Conservation (phyloP, 2,113 vertebrate genomes). For the Eonycteris spelaea region DNA sequence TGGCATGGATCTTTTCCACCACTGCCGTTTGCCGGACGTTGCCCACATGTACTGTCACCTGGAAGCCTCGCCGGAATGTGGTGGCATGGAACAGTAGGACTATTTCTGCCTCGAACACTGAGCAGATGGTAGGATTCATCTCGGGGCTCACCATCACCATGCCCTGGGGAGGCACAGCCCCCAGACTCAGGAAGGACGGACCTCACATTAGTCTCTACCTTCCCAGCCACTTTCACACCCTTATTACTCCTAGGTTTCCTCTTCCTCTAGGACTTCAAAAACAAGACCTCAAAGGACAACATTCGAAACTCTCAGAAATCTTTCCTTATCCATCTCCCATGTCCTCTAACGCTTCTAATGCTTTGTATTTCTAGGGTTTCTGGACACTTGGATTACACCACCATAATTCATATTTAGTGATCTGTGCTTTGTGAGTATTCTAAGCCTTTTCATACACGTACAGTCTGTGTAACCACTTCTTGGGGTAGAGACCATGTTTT, state of each 20-base stretch:
- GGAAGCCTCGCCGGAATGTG: slow-evolving; percentile 97
- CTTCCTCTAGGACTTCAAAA: neutral
- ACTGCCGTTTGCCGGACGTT: slow-evolving; percentile 96
- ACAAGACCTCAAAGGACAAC: neutral
- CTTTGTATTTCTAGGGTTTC: neutral
- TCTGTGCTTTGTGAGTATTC: neutral
- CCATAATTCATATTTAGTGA: neutral
- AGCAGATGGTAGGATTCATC: slow-evolving; percentile 98
- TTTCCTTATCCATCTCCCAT: neutral
- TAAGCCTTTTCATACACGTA: neutral
- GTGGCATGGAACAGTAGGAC: slow-evolving; percentile 97
- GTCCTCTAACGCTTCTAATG: neutral
- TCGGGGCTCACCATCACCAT: slow-evolving; percentile 99
- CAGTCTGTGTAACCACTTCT: neutral
- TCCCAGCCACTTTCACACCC: neutral
- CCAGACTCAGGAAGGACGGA: slow-evolving; percentile 42
- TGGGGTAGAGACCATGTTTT: neutral
- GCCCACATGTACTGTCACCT: slow-evolving; percentile 97
- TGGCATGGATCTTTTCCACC: slow-evolving; percentile 94
- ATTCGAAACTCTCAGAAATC: neutral
- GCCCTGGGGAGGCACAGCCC: slow-evolving; percentile 82
- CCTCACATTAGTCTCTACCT: neutral
- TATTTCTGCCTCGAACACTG: slow-evolving; percentile 97
- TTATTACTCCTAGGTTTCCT: neutral
- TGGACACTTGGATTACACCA: neutral